Evolutionary conservation across 2,888 invertebrate genomes (phyloP).

Genomic region (Tridacna crocea): DNA sequence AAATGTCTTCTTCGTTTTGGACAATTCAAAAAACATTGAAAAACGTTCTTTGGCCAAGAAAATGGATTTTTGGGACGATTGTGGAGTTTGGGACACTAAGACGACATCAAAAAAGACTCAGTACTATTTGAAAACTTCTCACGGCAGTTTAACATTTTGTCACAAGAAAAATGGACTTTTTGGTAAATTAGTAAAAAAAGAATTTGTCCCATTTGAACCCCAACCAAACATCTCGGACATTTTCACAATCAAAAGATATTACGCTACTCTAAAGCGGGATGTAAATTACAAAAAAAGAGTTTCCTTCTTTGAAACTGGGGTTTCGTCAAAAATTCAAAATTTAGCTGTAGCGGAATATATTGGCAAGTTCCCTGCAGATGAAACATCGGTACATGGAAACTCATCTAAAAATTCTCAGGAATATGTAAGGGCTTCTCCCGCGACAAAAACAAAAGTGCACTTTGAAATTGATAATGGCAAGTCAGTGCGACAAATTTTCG

Average conservation of each 20-base stretch:
- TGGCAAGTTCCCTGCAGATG: too few relatives aligned
- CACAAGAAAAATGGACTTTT: slow-evolving; percentile 5
- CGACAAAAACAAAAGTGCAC: neutral
- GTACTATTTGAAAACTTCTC: slow-evolving; percentile 6
- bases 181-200: neutral
- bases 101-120: slow-evolving; percentile 17
- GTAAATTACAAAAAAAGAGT: too few relatives aligned
- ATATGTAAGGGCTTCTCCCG: too few relatives aligned
- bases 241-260: too few relatives aligned
- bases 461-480: neutral
- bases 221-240: too few relatives aligned
- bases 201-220: too few relatives aligned
- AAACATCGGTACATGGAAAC: too few relatives aligned
- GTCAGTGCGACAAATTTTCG: neutral
- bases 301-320: too few relatives aligned
- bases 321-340: too few relatives aligned
- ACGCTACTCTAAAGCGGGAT: slow-evolving; percentile 7
- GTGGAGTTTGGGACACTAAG: slow-evolving; percentile 32
- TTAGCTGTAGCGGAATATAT: too few relatives aligned
- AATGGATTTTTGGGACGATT: slow-evolving; percentile 19
- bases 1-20: slow-evolving; percentile 41
- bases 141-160: slow-evolving; percentile 2
- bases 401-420: too few relatives aligned
- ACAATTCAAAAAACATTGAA: slow-evolving; percentile 29
- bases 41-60: neutral